Percentiles rank a stretch among this genome's conserved stretches.
These are phyloP conservation scores for Alauda arvensis DNA, from an alignment of 2,797 vertebrate species.

Conservation along the genomic window DNA sequence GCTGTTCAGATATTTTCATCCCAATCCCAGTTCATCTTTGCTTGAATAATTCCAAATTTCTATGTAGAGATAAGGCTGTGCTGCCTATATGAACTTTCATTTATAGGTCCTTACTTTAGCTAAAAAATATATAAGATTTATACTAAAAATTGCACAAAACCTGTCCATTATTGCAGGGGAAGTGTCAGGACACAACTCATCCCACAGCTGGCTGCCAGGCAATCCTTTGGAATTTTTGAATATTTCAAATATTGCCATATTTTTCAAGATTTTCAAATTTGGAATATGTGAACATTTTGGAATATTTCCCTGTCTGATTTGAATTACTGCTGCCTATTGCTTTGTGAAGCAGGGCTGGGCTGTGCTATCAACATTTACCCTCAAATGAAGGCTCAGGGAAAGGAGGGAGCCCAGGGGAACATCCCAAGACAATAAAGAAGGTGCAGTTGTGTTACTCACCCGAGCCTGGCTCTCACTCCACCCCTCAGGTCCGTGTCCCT, in stretches of 20 bases:
- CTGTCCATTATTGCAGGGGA: neutral
- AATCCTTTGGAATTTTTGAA: neutral
- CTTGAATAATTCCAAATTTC: neutral
- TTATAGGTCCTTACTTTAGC: neutral
- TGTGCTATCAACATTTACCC: neutral
- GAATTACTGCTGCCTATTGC: neutral
- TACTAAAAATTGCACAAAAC: neutral
- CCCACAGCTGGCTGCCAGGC: neutral
- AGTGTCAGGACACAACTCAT: rapidly evolving
- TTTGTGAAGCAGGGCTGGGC: neutral
- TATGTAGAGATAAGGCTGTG: neutral
- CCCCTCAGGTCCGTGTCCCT: slow-evolving; percentile 34
- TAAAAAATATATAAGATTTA: neutral
- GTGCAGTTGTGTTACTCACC: slow-evolving; percentile 61
- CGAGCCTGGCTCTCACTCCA: slow-evolving; percentile 77
- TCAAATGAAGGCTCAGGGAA: neutral
- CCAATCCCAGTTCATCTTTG: neutral
- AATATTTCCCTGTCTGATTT: neutral
- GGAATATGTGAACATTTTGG: neutral
- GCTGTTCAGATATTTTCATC: neutral
- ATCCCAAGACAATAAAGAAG: rapidly evolving
- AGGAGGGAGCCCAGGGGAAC: neutral
- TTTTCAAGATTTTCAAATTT: too few relatives aligned
- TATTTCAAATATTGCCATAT: neutral
- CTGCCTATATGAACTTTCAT: neutral